phyloP scores from a whole-genome alignment of 2,113 vertebrate genomes.

The Phylloscopus trochilus region DNA sequence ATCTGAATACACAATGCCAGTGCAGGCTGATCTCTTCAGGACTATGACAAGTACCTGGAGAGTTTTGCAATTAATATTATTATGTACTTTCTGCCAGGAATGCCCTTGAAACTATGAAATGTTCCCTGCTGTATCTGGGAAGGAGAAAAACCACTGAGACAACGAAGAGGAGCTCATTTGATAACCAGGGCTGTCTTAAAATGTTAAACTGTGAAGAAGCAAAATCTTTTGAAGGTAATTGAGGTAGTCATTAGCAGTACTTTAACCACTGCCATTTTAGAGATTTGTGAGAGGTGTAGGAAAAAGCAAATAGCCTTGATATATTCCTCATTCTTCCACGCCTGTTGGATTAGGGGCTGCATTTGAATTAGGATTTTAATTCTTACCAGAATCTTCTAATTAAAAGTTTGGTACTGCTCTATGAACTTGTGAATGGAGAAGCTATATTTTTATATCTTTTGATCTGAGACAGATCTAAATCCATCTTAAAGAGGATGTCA shows the following conservation, averaged over 20 bases:
- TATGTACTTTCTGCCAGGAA: constrained; percentile 49
- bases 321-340: background rate
- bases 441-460: background rate
- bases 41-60: constrained; percentile 52
- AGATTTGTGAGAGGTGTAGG: background rate
- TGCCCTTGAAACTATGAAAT: constrained; percentile 37
- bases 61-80: constrained; percentile 65
- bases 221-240: background rate
- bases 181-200: background rate
- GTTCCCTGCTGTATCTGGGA: background rate
- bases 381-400: background rate
- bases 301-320: background rate
- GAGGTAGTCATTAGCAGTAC: background rate
- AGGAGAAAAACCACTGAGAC: background rate
- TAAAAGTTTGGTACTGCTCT: background rate
- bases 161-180: background rate
- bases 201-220: background rate
- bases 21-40: constrained; percentile 33
- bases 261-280: background rate
- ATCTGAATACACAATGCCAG: constrained; percentile 55
- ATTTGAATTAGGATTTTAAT: constrained; percentile 16
- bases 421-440: background rate
- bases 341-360: background rate
- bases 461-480: background rate
- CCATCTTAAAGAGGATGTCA: background rate